These are phyloP conservation scores for Podiceps cristatus DNA, from an alignment of 2,113 vertebrate genomes.

Conservation along the genomic window DNA sequence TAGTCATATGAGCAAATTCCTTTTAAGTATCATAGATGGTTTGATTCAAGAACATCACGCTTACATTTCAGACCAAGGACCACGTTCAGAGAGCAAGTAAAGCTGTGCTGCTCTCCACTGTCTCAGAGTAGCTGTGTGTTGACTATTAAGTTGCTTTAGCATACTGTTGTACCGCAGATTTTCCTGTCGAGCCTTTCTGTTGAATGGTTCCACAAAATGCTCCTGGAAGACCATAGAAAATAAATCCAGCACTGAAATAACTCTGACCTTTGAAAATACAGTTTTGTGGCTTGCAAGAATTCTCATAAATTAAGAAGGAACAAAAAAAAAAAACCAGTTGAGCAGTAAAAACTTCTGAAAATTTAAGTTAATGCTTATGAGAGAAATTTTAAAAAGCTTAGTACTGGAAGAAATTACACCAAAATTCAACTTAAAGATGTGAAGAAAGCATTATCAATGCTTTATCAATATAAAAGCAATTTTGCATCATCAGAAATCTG, in stretches of 20 bases:
- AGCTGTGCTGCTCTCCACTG: slow-evolving; percentile 90
- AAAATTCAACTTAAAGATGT: neutral
- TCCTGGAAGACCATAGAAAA: slow-evolving; percentile 76
- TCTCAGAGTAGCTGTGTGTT: slow-evolving; percentile 83
- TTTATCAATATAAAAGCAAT: neutral
- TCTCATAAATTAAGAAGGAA: neutral
- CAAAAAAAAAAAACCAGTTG: neutral
- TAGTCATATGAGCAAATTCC: neutral
- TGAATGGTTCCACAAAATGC: slow-evolving; percentile 93
- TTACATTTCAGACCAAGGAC: slow-evolving; percentile 93
- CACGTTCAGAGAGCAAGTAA: slow-evolving; percentile 90
- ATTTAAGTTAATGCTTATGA: neutral
- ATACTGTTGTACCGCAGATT: slow-evolving; percentile 94
- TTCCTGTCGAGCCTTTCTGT: slow-evolving; percentile 91
- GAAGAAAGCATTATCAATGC: neutral
- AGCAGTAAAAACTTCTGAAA: neutral
- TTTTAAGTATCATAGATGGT: neutral
- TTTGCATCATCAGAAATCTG: neutral
- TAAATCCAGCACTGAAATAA: neutral
- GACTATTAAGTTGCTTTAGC: slow-evolving; percentile 90
- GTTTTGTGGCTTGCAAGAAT: neutral
- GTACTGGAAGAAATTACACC: neutral
- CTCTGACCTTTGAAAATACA: neutral
- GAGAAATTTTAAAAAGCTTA: neutral
- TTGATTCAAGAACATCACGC: neutral